phyloP scores from a whole-genome alignment of 2,113 vertebrate species.

The Cepphus grylle region DNA sequence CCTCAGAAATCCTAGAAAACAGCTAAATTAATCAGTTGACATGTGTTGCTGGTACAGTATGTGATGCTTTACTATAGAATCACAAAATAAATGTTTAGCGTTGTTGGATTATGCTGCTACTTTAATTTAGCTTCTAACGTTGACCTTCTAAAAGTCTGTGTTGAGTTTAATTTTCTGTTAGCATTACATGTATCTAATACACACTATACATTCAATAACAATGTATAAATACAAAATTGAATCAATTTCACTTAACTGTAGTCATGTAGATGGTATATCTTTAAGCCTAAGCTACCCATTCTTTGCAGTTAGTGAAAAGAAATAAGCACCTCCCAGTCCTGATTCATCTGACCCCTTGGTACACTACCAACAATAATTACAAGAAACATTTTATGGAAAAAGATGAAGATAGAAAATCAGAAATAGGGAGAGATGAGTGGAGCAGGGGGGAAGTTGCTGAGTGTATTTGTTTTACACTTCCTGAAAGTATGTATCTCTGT shows the following conservation, averaged over 20 bases:
- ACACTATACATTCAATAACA: not conserved
- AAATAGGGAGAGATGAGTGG: not conserved
- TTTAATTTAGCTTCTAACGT: not conserved
- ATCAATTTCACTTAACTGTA: not conserved
- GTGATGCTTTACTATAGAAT: not conserved
- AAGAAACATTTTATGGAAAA: not conserved
- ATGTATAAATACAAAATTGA: not conserved
- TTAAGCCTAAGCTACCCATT: not conserved
- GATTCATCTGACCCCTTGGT: not conserved
- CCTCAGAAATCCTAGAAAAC: not conserved
- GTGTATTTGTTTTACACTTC: not conserved
- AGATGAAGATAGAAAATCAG: not conserved
- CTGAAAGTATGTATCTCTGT: not conserved
- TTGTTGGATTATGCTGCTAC: not conserved
- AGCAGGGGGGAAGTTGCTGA: not conserved
- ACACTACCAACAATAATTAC: not conserved
- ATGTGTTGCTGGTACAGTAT: not conserved
- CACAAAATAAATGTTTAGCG: not conserved
- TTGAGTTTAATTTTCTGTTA: not conserved
- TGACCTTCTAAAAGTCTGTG: not conserved
- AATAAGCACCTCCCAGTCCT: not conserved
- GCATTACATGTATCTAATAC: not conserved
- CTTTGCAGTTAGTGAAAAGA: not conserved
- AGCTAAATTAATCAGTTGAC: not conserved
- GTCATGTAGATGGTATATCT: not conserved